These are phyloP conservation scores for Proterorhinus semilunaris DNA, from an alignment of 2,113 vertebrate genomes.

Conservation along the genomic window DNA sequence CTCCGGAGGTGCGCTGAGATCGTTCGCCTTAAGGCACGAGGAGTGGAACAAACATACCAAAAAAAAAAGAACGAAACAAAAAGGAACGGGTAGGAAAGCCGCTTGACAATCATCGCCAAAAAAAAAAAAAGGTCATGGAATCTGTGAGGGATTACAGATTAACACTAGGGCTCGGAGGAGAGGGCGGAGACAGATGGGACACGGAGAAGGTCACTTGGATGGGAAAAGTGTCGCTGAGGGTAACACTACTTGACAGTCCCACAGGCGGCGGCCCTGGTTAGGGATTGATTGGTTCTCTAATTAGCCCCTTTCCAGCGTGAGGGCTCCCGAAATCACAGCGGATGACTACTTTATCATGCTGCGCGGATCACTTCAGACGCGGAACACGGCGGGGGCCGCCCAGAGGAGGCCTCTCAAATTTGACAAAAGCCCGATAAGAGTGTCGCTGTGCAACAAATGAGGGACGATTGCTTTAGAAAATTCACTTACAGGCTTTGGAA, in stretches of 20 bases:
- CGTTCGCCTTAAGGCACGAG: constrained; percentile 47
- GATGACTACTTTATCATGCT: constrained; percentile 59
- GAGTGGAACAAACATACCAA: constrained; percentile 49
- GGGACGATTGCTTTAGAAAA: constrained; percentile 4
- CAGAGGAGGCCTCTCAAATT: constrained; percentile 36
- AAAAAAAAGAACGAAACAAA: constrained; percentile 14
- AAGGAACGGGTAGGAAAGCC: neutral
- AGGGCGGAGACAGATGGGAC: constrained; percentile 35
- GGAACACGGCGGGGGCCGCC: constrained; percentile 48
- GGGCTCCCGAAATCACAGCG: constrained; percentile 47
- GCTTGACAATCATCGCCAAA: constrained; percentile 41
- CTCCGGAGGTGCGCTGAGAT: constrained; percentile 41
- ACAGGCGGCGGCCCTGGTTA: constrained; percentile 48
- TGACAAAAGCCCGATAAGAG: constrained; percentile 20
- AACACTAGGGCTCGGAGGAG: constrained; percentile 31
- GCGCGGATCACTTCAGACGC: constrained; percentile 54
- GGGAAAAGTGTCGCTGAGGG: constrained; percentile 38
- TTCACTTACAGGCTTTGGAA: neutral
- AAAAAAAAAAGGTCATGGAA: constrained; percentile 45
- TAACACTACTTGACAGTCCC: constrained; percentile 59
- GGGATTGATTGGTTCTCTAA: constrained; percentile 71
- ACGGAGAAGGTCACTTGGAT: constrained; percentile 47
- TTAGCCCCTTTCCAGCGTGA: constrained; percentile 61
- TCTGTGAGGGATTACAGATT: constrained; percentile 45
- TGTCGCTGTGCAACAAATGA: constrained; percentile 3